phyloP scores from a whole-genome alignment of 1,140 invertebrate genomes.

The Orchesella cincta region DNA sequence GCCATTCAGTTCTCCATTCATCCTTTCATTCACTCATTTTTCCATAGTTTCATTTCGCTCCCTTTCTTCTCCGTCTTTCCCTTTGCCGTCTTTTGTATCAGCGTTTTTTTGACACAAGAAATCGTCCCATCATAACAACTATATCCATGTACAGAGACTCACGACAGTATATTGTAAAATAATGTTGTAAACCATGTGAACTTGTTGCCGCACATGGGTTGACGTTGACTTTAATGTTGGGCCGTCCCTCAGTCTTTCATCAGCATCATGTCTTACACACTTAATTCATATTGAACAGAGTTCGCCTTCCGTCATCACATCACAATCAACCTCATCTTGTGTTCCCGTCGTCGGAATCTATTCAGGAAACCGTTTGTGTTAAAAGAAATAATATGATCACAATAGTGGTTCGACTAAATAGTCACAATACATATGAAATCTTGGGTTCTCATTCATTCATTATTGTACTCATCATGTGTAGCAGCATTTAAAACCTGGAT shows the following conservation, averaged over 20 bases:
- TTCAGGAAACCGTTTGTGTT: not conserved
- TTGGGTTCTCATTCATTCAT: too few species aligned
- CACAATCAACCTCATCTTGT: not conserved
- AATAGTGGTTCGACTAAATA: not conserved
- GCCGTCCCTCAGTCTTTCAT: not conserved
- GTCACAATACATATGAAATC: not conserved
- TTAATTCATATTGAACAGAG: not conserved
- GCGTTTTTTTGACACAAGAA: not conserved
- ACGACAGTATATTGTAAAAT: not conserved
- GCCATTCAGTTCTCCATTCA: not conserved
- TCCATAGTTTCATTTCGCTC: not conserved
- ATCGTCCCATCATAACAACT: constrained; percentile 27
- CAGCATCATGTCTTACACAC: not conserved
- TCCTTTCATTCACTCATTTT: not conserved
- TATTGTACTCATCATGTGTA: not conserved
- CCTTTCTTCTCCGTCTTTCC: not conserved
- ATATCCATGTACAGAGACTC: not conserved
- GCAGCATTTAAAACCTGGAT: not conserved
- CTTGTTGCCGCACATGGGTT: not conserved
- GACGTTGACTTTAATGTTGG: not conserved
- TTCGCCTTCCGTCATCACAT: not conserved
- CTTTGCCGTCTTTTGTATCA: not conserved
- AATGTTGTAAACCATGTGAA: not conserved
- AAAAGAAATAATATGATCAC: not conserved
- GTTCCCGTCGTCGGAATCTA: not conserved